These are phyloP conservation scores for Lasioglossum baleicum DNA, from an alignment of 1,140 invertebrate genomes.

Conservation along the genomic window DNA sequence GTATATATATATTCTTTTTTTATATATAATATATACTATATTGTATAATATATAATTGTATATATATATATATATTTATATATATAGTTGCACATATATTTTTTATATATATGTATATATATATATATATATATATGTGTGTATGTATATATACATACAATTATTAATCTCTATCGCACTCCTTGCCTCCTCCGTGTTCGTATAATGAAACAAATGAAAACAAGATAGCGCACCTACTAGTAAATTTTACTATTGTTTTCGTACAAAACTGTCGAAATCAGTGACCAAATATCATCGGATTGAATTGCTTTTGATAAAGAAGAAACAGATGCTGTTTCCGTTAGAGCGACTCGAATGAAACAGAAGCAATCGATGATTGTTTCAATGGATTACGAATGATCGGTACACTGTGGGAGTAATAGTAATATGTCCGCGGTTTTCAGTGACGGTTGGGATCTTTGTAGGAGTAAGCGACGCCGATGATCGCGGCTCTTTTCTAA, in stretches of 20 bases:
- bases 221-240: neutral
- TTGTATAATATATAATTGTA: too few species aligned
- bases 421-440: neutral
- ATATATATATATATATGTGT: too few species aligned
- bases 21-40: too few species aligned
- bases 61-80: neutral
- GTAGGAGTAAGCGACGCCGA: neutral
- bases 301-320: neutral
- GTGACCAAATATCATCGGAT: neutral
- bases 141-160: conserved; percentile 13
- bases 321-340: neutral
- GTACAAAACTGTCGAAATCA: conserved; percentile 2
- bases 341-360: neutral
- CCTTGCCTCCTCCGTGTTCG: neutral
- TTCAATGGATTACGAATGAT: conserved; percentile 3
- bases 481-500: neutral
- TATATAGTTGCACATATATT: neutral
- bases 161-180: conserved; percentile 3
- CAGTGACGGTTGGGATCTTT: neutral
- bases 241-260: neutral
- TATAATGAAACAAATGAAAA: neutral
- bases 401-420: neutral
- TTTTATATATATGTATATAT: too few species aligned
- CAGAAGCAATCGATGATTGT: neutral
- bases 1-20: too few species aligned